Evolutionary conservation across 2,113 vertebrate genomes (phyloP), one percentile per base, ranked within the genome.

Genomic region (Glaucomys volans): DNA sequence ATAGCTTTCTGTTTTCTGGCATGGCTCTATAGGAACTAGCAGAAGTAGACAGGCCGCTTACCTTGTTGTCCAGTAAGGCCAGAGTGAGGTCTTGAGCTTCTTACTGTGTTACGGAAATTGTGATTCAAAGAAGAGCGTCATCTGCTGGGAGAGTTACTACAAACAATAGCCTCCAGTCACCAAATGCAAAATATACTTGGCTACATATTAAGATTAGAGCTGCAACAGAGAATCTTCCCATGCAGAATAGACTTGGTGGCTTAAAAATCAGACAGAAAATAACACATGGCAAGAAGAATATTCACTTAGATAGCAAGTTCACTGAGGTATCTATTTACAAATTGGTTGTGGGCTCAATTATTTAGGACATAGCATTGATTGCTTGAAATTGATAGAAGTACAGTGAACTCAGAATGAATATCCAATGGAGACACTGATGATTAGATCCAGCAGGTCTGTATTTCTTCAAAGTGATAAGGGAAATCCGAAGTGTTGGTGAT

Each of bases 341-440:
- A 82, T 42, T 87, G n/a, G 16, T 74, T 47, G 14, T 44, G 62
- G 80, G 30, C 11, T 67, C 28, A 79, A 18, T 75, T 80, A 89
- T 94, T 75, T 47, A 93, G 86, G 26, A 72, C n/a, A 82, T 85
- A 32, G 35, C 14, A n/a, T 89, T 35, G 37, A 14, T 96, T 50
- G 24, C 30, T 94, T 90, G 71, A 87, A 94, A 96, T 40, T 96
- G 30, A 47, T 71, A 71, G 20, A 93, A 80, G 44, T 59, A 32
- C 26, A 50, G 64, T 83, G 52, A 87, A 75, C 35, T 90, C 32
- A 52, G 72, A 30, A 90, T 86, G 75, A 72, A 83, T 94, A 77
- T 92, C 74, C 82, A 54, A 91, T 85, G 69, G 82, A 87, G 26
- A 92, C 37, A 87, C n/a, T 30, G 24, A 24, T 87, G 18, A 90